These are phyloP conservation scores for Spea hammondii DNA, from an alignment of 2,797 vertebrate genomes.

Conservation along the genomic window DNA sequence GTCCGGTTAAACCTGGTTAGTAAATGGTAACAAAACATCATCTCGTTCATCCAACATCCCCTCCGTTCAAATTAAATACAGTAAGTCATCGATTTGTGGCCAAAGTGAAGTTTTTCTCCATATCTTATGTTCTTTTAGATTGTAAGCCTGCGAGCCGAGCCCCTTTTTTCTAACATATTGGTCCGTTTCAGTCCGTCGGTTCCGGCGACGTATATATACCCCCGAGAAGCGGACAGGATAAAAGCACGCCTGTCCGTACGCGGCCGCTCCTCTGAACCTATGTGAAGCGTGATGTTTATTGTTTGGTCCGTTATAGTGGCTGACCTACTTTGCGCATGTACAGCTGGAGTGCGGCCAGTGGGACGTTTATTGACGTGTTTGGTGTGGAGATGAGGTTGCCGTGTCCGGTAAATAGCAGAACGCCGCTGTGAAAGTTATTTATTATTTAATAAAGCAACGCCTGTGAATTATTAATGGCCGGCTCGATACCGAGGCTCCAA, in stretches of 20 bases:
- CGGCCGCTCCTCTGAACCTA: neutral
- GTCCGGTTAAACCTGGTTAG: too few species aligned
- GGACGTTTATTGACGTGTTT: conserved; percentile 23
- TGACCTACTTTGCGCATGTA: conserved; percentile 41
- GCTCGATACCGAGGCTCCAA: conserved; percentile 22
- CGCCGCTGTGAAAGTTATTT: conserved; percentile 1
- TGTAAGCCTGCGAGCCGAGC: too few species aligned
- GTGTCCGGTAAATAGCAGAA: conserved; percentile 5
- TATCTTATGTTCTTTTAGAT: too few species aligned
- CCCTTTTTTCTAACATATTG: too few species aligned
- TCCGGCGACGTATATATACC: too few species aligned
- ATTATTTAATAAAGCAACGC: conserved; percentile 7
- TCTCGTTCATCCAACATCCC: too few species aligned
- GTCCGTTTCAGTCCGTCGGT: too few species aligned
- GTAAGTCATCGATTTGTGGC: too few species aligned
- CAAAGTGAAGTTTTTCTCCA: too few species aligned
- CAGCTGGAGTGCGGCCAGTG: conserved; percentile 11
- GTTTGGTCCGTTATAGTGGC: neutral
- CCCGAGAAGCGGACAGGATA: neutral
- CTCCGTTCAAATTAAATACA: too few species aligned
- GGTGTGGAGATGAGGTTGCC: neutral
- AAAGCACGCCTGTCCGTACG: neutral
- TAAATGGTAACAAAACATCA: too few species aligned
- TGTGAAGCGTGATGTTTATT: neutral
- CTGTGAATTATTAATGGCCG: conserved; percentile 17